Percentiles rank a stretch among this genome's conserved stretches.
phyloP scores from a whole-genome alignment of 2,113 vertebrate species.

The Mormyrus iriodes region DNA sequence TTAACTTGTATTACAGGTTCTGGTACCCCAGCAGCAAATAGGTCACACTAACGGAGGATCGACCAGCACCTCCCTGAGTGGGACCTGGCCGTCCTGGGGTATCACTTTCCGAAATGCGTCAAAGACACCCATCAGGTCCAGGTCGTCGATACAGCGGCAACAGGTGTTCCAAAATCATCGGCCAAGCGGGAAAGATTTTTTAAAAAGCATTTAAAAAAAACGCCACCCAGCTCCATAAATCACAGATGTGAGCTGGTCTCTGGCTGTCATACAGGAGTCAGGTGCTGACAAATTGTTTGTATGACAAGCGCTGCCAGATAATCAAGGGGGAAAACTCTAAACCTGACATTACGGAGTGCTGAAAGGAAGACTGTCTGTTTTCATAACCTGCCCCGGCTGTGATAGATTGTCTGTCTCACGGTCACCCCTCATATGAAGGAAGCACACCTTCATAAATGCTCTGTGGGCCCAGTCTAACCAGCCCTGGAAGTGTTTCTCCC shows the following conservation, averaged over 20 bases:
- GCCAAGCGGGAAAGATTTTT: constrained; percentile 43
- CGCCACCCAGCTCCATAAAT: constrained; percentile 64
- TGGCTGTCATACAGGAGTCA: constrained; percentile 62
- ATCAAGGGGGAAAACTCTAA: constrained; percentile 72
- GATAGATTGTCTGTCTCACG: constrained; percentile 78
- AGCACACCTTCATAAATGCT: constrained; percentile 66
- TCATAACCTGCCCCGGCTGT: constrained; percentile 78
- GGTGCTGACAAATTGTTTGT: constrained; percentile 67
- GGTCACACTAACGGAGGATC: neutral
- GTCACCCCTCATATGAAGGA: constrained; percentile 61
- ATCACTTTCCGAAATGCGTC: neutral
- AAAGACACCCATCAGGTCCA: no score
- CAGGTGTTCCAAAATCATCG: constrained; percentile 60
- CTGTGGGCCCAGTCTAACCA: constrained; percentile 72
- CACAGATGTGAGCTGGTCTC: constrained; percentile 58
- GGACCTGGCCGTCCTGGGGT: no score
- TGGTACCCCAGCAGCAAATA: neutral
- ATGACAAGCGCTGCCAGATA: constrained; percentile 73
- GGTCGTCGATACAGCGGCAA: constrained; percentile 35
- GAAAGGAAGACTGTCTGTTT: constrained; percentile 80
- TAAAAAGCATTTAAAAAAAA: constrained; percentile 16
- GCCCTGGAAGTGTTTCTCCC: constrained; percentile 18
- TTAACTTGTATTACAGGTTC: neutral
- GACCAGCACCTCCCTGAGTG: neutral
- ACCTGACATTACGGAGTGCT: constrained; percentile 74